phyloP scores from a whole-genome alignment of 2,888 invertebrate species.

The Brachypalpus laphriformis region DNA sequence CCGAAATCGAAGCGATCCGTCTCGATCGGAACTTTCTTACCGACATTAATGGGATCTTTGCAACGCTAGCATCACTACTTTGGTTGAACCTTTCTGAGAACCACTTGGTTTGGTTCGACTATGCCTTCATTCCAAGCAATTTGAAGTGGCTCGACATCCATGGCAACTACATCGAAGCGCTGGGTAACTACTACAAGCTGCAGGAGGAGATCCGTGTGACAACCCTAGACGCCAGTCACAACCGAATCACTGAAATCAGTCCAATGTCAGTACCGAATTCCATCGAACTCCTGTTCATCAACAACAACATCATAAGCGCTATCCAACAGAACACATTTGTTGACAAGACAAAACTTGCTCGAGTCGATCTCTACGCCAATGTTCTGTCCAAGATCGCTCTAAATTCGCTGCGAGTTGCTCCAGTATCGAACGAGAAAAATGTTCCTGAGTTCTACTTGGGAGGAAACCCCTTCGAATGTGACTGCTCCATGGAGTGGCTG shows the following conservation, averaged over 20 bases:
- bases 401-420: constrained; percentile 90
- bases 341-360: constrained; percentile 91
- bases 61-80: constrained; percentile 91
- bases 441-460: constrained; percentile 95
- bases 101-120: constrained; percentile 96
- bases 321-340: constrained; percentile 94
- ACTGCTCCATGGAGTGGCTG: constrained; percentile 98
- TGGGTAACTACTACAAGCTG: constrained; percentile 94
- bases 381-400: constrained; percentile 92
- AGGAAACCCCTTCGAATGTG: constrained; percentile 96
- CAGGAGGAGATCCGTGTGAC: constrained; percentile 92
- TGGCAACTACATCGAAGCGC: constrained; percentile 93
- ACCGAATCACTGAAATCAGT: constrained; percentile 91
- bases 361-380: constrained; percentile 95
- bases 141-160: constrained; percentile 96
- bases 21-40: constrained; percentile 94
- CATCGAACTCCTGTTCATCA: constrained; percentile 93
- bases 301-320: constrained; percentile 92
- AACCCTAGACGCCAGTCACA: constrained; percentile 94
- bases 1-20: constrained; percentile 92
- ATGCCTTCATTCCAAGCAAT: constrained; percentile 94
- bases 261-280: constrained; percentile 94
- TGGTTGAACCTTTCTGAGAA: constrained; percentile 96
- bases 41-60: constrained; percentile 95
- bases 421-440: constrained; percentile 87